A percentile compares a stretch with the other conserved stretches of the same genome.
These are phyloP conservation scores for Hestina assimilis DNA, from an alignment of 1,140 invertebrate species.

Conservation along the genomic window DNA sequence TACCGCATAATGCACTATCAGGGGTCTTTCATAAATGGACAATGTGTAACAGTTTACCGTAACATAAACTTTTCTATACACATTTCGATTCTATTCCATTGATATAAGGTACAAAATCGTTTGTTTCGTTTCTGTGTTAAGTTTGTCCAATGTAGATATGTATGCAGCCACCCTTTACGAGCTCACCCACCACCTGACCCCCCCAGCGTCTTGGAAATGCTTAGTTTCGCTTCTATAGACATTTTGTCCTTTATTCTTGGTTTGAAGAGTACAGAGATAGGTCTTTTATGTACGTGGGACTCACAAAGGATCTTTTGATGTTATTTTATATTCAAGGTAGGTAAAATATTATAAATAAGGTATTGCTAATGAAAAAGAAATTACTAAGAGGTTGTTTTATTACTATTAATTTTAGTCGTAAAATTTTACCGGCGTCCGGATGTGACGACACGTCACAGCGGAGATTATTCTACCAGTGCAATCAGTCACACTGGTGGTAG, in stretches of 20 bases:
- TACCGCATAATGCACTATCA: conserved; percentile 49
- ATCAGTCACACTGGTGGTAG: no score
- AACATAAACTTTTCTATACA: conserved; percentile 13
- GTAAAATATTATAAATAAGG: neutral
- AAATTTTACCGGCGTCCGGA: no score
- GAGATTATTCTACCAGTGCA: no score
- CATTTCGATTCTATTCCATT: conserved; percentile 11
- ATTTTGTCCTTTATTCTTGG: conserved; percentile 65
- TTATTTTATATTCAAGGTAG: conserved; percentile 17
- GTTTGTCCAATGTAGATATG: conserved; percentile 39
- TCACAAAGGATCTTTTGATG: conserved; percentile 28
- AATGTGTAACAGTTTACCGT: conserved; percentile 43
- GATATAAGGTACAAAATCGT: conserved; percentile 32
- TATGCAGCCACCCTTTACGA: conserved; percentile 27
- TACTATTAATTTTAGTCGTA: no score
- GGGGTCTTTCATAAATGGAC: conserved; percentile 58
- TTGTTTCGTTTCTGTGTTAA: neutral
- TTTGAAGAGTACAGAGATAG: conserved; percentile 50
- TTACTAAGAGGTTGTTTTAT: neutral
- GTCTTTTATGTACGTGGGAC: conserved; percentile 40
- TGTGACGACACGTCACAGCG: no score
- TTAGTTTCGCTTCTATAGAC: conserved; percentile 63
- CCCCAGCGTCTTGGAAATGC: conserved; percentile 66
- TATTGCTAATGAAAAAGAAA: neutral
- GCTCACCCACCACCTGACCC: conserved; percentile 26